phyloP scores from a whole-genome alignment of 2,113 vertebrate species.

The Calyptommatus sinebrachiatus region DNA sequence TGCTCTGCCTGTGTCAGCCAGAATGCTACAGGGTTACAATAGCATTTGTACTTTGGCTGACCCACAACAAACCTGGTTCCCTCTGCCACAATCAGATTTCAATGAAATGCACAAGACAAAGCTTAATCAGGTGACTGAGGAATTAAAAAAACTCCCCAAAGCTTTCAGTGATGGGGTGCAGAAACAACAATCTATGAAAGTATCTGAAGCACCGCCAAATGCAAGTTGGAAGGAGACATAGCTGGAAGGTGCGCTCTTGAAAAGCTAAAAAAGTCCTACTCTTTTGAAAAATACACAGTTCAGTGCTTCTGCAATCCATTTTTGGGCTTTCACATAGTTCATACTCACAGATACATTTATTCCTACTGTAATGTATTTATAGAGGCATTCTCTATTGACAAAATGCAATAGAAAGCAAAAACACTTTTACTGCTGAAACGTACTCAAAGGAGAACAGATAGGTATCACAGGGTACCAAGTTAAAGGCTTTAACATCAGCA shows the following conservation, averaged over 20 bases:
- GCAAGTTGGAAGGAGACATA: not conserved
- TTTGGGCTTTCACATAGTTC: not conserved
- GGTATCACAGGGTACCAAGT: not conserved
- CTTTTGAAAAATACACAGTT: conserved; percentile 7
- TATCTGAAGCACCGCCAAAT: not conserved
- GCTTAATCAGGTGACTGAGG: not conserved
- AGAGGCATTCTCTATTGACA: not conserved
- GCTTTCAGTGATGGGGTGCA: not conserved
- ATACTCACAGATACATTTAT: not conserved
- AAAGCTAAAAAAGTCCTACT: conserved; percentile 14
- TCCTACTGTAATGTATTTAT: not conserved
- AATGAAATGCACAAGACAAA: conserved; percentile 1
- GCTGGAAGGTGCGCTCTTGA: not conserved
- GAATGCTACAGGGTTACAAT: conserved; percentile 6
- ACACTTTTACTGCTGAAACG: not conserved
- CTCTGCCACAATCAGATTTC: not conserved
- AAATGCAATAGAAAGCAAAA: not conserved
- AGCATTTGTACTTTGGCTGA: conserved; percentile 23
- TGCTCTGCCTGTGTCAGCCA: conserved; percentile 8
- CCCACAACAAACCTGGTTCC: not conserved
- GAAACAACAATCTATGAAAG: not conserved
- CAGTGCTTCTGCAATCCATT: not conserved
- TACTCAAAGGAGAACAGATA: not conserved
- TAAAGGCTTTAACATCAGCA: not conserved
- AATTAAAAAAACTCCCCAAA: not conserved